A percentile compares a stretch with the other conserved stretches of the same genome.
Conservation (phyloP, 1,140 invertebrate species). For the Pseudomyrmex flavicornis region DNA sequence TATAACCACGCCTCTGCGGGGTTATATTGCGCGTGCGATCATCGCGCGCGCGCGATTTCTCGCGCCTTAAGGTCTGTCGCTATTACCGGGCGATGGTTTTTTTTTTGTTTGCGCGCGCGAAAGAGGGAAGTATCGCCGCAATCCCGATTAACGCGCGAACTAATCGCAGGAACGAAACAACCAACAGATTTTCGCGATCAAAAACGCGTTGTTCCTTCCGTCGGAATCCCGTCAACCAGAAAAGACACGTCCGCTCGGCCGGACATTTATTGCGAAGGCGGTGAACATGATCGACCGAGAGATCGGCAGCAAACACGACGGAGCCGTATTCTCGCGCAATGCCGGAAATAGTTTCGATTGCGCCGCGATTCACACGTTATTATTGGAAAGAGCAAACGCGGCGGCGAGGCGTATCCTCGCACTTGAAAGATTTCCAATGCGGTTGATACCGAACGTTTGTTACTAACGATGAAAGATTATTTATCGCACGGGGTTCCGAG, state of each 20-base stretch:
- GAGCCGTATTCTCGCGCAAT: conserved; percentile 37
- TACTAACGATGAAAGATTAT: conserved; percentile 55
- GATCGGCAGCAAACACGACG: conserved; percentile 50
- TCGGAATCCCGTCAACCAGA: neutral
- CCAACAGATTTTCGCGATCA: conserved; percentile 35
- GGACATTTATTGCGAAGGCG: conserved; percentile 68
- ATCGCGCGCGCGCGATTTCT: conserved; percentile 47
- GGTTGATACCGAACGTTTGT: conserved; percentile 43
- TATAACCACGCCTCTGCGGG: conserved; percentile 27
- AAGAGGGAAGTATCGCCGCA: conserved; percentile 19
- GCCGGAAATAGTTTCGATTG: conserved; percentile 43
- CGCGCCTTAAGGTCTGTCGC: conserved; percentile 38
- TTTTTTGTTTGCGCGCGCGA: neutral
- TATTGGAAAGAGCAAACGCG: conserved; percentile 13
- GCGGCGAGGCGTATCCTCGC: conserved; percentile 7
- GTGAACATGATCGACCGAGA: conserved; percentile 42
- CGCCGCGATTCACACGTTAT: conserved; percentile 35
- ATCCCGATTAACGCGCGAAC: conserved; percentile 35
- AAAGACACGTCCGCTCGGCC: conserved; percentile 55
- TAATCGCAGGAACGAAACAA: conserved; percentile 53
- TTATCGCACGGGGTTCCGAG: conserved; percentile 50
- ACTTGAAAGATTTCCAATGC: conserved; percentile 33
- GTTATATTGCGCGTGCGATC: conserved; percentile 39
- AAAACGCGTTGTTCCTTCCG: conserved; percentile 53
- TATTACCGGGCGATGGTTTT: conserved; percentile 33